Evolutionary conservation across 2,113 vertebrate species (phyloP).

Genomic region (Marmota flaviventris): DNA sequence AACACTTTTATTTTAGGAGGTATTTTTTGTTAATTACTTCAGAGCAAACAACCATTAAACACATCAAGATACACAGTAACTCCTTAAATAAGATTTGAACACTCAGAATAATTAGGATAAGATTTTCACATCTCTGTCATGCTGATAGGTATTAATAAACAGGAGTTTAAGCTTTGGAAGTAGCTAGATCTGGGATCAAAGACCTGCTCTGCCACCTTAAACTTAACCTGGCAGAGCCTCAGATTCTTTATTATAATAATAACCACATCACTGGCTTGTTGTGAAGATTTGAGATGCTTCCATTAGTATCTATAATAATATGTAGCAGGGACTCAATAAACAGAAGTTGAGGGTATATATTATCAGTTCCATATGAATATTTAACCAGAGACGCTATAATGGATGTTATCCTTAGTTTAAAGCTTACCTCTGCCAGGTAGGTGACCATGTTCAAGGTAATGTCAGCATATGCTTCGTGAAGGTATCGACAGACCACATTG

Average conservation of each 20-base stretch:
- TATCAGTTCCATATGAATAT: background rate
- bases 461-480: conserved; percentile 97
- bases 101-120: background rate
- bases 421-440: conserved; percentile 96
- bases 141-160: background rate
- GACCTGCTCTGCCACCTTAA: background rate
- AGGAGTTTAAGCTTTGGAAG: background rate
- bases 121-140: background rate
- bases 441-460: conserved; percentile 97
- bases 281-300: background rate
- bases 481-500: conserved; percentile 98
- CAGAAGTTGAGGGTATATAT: background rate
- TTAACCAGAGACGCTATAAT: background rate
- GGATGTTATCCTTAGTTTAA: background rate
- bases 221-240: background rate
- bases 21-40: background rate
- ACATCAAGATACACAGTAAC: background rate
- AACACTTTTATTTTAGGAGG: conserved; percentile 1
- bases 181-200: background rate
- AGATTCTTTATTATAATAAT: background rate
- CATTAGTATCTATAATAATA: background rate
- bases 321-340: background rate
- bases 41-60: background rate
- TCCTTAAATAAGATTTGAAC: background rate
- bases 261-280: background rate